phyloP scores from a whole-genome alignment of 1,140 invertebrate species.

The Aethina tumida region DNA sequence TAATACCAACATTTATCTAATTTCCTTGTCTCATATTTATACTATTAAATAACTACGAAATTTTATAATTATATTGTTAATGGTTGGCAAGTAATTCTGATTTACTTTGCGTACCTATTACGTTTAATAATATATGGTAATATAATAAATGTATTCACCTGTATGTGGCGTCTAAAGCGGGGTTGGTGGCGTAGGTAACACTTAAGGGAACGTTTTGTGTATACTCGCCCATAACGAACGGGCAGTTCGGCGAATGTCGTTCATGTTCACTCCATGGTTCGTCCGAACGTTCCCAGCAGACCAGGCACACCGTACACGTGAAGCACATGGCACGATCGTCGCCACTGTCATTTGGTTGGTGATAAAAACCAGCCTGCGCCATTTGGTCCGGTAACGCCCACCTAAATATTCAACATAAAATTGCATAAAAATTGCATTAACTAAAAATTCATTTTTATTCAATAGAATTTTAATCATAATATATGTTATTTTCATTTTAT shows the following conservation, averaged over 20 bases:
- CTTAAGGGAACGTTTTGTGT: slow-evolving; percentile 92
- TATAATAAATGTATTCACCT: too few relatives aligned
- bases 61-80: too few relatives aligned
- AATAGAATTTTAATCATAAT: too few relatives aligned
- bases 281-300: slow-evolving; percentile 93
- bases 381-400: slow-evolving; percentile 92
- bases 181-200: slow-evolving; percentile 79
- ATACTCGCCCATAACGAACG: slow-evolving; percentile 88
- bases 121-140: too few relatives aligned
- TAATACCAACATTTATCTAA: too few relatives aligned
- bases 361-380: slow-evolving; percentile 93
- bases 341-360: slow-evolving; percentile 78
- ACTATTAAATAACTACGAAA: too few relatives aligned
- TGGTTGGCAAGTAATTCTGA: too few relatives aligned
- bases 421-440: background rate
- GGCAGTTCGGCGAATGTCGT: slow-evolving; percentile 83
- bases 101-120: too few relatives aligned
- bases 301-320: slow-evolving; percentile 83
- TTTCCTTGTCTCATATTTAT: too few relatives aligned
- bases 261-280: slow-evolving; percentile 95
- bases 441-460: too few relatives aligned
- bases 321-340: slow-evolving; percentile 94
- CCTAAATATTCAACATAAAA: slow-evolving; percentile 46
- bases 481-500: too few relatives aligned
- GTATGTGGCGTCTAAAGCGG: slow-evolving; percentile 47